These are phyloP conservation scores for Epicauta chinensis DNA, from an alignment of 1,140 invertebrate genomes.

Conservation along the genomic window DNA sequence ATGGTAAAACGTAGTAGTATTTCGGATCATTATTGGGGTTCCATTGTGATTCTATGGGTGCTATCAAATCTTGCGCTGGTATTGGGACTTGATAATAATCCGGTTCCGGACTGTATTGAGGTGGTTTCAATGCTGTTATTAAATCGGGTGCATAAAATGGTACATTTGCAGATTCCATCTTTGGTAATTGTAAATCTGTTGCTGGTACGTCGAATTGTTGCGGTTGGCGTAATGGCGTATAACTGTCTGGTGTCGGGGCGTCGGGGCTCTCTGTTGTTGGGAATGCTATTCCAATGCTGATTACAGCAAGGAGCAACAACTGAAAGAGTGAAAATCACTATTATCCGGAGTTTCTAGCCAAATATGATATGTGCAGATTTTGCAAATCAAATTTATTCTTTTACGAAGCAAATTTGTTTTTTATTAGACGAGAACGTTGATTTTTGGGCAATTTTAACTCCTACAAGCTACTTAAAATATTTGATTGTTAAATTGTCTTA, in stretches of 20 bases:
- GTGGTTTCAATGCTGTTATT: conserved; percentile 25
- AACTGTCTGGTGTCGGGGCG: conserved; percentile 3
- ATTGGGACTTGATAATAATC: conserved; percentile 33
- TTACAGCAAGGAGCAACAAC: neutral
- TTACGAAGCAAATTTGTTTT: no score
- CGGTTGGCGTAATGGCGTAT: conserved; percentile 4
- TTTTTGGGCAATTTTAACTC: no score
- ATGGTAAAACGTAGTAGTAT: conserved; percentile 35
- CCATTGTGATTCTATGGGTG: conserved; percentile 32
- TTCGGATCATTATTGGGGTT: conserved; percentile 40
- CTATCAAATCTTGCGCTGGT: conserved; percentile 34
- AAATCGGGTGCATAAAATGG: conserved; percentile 33
- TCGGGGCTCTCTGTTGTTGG: conserved; percentile 9
- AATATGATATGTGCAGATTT: no score
- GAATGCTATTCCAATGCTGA: neutral
- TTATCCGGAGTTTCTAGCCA: no score
- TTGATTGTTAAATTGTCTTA: no score
- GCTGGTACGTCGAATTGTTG: conserved; percentile 18
- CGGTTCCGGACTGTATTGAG: conserved; percentile 16
- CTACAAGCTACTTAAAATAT: no score
- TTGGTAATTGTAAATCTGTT: conserved; percentile 27
- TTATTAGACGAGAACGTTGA: no score
- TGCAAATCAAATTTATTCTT: no score
- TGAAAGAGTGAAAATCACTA: no score
- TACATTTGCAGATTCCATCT: conserved; percentile 17